Percentiles rank a stretch among this genome's conserved stretches.
phyloP scores from a whole-genome alignment of 2,888 invertebrate genomes.

The Synanthedon formicaeformis region DNA sequence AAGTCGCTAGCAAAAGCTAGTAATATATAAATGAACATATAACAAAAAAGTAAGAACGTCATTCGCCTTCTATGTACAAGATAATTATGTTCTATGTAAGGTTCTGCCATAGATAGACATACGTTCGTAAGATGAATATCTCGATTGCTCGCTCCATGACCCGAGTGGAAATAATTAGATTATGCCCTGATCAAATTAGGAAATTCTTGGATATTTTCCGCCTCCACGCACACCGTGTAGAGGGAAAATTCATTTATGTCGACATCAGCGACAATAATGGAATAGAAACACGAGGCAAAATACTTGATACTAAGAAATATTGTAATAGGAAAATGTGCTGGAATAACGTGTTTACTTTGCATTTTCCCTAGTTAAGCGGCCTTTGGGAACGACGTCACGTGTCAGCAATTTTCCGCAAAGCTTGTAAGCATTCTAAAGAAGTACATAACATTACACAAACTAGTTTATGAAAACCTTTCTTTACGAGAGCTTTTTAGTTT shows the following conservation, averaged over 20 bases:
- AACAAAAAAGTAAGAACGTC: too few species aligned
- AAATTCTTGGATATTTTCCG: conserved; percentile 47
- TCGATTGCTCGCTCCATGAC: conserved; percentile 16
- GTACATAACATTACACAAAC: not conserved
- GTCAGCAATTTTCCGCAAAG: not conserved
- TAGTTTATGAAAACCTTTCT: not conserved
- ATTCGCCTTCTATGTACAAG: too few species aligned
- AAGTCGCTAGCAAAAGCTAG: too few species aligned
- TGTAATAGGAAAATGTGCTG: not conserved
- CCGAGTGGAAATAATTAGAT: conserved; percentile 47
- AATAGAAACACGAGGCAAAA: conserved; percentile 5
- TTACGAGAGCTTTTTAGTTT: not conserved
- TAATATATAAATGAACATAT: too few species aligned
- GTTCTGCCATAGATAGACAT: not conserved
- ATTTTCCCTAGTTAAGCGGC: not conserved
- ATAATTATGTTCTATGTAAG: too few species aligned
- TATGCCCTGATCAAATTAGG: conserved; percentile 54
- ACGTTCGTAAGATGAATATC: not conserved
- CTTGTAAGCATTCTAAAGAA: not conserved
- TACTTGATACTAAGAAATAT: not conserved
- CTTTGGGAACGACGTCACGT: not conserved
- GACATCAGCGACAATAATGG: conserved; percentile 16
- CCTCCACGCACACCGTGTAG: conserved; percentile 25
- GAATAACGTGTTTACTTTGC: not conserved
- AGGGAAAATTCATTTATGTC: conserved; percentile 28